Evolutionary conservation across 2,797 vertebrate genomes (phyloP).

Genomic region (Notamacropus eugenii): DNA sequence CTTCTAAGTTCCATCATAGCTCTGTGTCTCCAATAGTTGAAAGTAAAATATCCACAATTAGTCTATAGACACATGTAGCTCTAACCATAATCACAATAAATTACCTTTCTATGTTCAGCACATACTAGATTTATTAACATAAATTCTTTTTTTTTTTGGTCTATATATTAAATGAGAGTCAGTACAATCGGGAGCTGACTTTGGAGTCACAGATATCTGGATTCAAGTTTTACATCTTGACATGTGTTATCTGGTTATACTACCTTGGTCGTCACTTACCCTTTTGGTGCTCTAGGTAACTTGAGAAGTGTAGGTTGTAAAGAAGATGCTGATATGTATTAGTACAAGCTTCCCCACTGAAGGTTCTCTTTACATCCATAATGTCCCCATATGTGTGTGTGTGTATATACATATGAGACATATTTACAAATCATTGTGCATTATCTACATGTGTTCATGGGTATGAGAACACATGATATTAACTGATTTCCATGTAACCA

Average conservation of each 20-base stretch:
- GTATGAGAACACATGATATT: not conserved
- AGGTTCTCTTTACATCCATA: not conserved
- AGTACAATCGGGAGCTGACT: not conserved
- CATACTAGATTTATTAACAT: not conserved
- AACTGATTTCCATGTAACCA: not conserved
- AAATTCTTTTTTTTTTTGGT: not conserved
- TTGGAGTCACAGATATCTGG: not conserved
- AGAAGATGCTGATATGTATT: not conserved
- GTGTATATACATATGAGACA: too few relatives aligned
- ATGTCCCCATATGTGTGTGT: not conserved
- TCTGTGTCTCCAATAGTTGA: not conserved
- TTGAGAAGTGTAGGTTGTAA: not conserved
- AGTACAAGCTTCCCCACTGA: too few relatives aligned
- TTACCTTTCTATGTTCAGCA: too few relatives aligned
- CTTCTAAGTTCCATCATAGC: not conserved
- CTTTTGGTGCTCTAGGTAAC: not conserved
- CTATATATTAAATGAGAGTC: not conserved
- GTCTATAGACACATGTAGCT: not conserved
- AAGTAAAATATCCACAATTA: not conserved
- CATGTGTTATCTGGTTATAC: not conserved
- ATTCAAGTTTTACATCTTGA: not conserved
- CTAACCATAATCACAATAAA: not conserved
- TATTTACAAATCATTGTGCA: not conserved
- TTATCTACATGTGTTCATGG: not conserved
- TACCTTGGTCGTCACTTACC: not conserved